phyloP scores from a whole-genome alignment of 2,888 invertebrate species.

The Epirrhoe tristata region DNA sequence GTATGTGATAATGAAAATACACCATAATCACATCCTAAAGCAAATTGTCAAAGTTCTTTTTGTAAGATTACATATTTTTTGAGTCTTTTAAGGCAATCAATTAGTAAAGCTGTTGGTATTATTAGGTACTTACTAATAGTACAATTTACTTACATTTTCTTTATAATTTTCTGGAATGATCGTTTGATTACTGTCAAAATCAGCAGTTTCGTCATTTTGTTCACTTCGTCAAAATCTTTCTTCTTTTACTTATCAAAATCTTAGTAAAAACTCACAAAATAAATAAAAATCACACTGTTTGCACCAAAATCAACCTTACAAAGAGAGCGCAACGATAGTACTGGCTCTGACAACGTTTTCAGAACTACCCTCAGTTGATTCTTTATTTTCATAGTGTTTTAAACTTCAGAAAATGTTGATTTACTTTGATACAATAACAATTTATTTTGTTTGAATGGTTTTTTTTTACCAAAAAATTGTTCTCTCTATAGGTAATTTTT shows the following conservation, averaged over 20 bases:
- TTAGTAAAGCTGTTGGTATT: not conserved
- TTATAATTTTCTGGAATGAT: constrained; percentile 63
- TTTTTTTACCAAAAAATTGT: no score
- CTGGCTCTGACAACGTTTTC: not conserved
- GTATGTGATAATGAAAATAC: constrained; percentile 27
- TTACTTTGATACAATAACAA: not conserved
- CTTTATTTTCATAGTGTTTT: not conserved
- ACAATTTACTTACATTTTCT: constrained; percentile 63
- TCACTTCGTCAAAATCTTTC: constrained; percentile 14
- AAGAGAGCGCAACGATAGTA: not conserved
- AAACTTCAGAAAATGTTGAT: not conserved
- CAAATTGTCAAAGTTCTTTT: not conserved
- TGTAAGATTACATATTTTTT: not conserved
- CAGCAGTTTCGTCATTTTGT: constrained; percentile 42
- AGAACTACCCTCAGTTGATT: constrained; percentile 20
- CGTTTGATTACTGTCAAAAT: constrained; percentile 56
- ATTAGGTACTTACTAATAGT: not conserved
- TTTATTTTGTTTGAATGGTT: no score
- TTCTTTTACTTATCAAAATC: not conserved
- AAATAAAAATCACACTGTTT: not conserved
- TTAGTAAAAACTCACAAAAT: not conserved
- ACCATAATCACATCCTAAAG: constrained; percentile 16
- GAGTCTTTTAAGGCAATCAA: not conserved
- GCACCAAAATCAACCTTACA: constrained; percentile 3
- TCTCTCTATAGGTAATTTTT: no score